Percentiles rank a stretch among this genome's conserved stretches.
These are phyloP conservation scores for Scomber scombrus DNA, from an alignment of 2,113 vertebrate genomes.

Conservation along the genomic window DNA sequence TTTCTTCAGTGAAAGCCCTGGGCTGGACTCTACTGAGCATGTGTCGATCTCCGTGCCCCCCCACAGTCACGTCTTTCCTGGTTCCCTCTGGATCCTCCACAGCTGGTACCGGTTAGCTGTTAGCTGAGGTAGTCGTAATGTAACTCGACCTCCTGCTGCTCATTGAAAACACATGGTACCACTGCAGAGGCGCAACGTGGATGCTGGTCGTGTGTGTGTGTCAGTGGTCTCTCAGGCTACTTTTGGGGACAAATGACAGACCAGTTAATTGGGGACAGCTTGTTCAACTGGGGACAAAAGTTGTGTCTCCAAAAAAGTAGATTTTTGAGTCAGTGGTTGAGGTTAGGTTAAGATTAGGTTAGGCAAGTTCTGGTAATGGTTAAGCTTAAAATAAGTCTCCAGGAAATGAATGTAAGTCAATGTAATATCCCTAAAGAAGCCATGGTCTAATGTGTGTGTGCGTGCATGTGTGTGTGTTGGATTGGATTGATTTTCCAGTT, in stretches of 20 bases:
- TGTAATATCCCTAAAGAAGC: too few species aligned
- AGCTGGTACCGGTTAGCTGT: constrained; percentile 58
- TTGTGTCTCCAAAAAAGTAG: too few species aligned
- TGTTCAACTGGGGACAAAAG: too few species aligned
- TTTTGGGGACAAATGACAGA: too few species aligned
- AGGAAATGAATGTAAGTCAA: too few species aligned
- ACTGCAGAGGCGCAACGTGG: constrained; percentile 35
- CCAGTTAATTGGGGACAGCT: too few species aligned
- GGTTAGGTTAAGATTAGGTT: too few species aligned
- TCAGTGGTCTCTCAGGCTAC: too few species aligned
- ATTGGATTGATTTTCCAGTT: constrained; percentile 57
- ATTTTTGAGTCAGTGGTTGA: too few species aligned
- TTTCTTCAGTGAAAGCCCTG: not conserved
- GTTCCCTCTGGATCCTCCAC: constrained; percentile 29
- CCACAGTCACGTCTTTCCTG: constrained; percentile 8
- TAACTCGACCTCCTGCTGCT: constrained; percentile 56
- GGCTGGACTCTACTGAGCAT: constrained; percentile 1
- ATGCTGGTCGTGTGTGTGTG: constrained; percentile 10
- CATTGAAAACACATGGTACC: constrained; percentile 63
- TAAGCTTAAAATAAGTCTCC: too few species aligned
- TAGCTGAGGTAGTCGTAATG: constrained; percentile 44
- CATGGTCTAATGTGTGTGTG: too few species aligned
- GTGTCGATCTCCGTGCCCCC: not conserved
- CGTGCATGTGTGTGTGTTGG: constrained; percentile 20
- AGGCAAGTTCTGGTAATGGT: too few species aligned